These are phyloP conservation scores for Pantelozetes paolii DNA, from an alignment of 2,888 invertebrate species.

Conservation along the genomic window DNA sequence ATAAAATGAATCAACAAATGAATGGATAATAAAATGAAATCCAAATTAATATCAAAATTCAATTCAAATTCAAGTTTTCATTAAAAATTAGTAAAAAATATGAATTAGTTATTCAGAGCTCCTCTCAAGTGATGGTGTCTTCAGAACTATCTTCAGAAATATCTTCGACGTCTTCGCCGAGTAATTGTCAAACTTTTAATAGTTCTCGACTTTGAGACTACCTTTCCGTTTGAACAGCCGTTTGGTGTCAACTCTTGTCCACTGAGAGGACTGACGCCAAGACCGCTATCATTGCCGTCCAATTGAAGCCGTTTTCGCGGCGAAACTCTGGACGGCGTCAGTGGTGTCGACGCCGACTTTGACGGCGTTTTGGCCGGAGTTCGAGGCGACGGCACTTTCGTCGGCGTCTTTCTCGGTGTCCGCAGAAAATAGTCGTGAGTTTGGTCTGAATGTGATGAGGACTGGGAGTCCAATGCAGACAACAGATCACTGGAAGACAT, in stretches of 20 bases:
- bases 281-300: slow-evolving; percentile 17
- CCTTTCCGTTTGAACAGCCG: not conserved
- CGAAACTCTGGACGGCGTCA: not conserved
- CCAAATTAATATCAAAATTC: too few relatives aligned
- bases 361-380: not conserved
- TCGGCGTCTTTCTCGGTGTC: slow-evolving; percentile 19
- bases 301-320: slow-evolving; percentile 27
- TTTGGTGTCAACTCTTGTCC: not conserved
- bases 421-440: slow-evolving; percentile 18
- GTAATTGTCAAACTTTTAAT: too few relatives aligned
- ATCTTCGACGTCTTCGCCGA: too few relatives aligned
- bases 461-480: not conserved
- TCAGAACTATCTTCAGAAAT: too few relatives aligned
- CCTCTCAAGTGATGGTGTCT: too few relatives aligned
- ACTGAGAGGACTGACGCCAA: slow-evolving; percentile 4
- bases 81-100: too few relatives aligned
- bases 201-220: too few relatives aligned
- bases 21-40: too few relatives aligned
- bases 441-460: not conserved
- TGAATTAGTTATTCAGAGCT: too few relatives aligned
- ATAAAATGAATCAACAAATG: too few relatives aligned
- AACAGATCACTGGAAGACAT: not conserved
- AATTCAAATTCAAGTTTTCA: too few relatives aligned
- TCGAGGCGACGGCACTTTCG: not conserved
- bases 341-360: not conserved